phyloP scores from a whole-genome alignment of 2,888 invertebrate species.

The Mimachlamys varia region DNA sequence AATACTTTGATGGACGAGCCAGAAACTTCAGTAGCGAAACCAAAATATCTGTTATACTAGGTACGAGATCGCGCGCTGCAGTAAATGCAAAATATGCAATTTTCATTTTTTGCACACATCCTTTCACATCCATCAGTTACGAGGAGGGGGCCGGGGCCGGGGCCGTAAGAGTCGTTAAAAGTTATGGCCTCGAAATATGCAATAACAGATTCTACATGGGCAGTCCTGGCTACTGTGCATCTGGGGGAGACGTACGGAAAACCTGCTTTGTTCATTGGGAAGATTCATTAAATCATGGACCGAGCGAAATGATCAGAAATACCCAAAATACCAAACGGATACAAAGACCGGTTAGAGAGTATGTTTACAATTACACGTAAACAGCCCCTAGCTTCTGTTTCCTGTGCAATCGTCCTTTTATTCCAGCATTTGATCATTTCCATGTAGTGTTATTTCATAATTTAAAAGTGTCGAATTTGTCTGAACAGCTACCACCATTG shows the following conservation, averaged over 20 bases:
- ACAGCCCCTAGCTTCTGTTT: neutral
- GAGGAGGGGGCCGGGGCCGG: neutral
- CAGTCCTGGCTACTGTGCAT: neutral
- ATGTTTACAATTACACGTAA: neutral
- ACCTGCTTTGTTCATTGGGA: neutral
- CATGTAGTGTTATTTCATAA: neutral
- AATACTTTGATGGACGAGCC: neutral
- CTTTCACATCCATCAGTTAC: neutral
- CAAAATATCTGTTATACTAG: neutral
- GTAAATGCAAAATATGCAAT: neutral
- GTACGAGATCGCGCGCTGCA: neutral
- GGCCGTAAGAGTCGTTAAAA: neutral
- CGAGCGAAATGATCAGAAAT: neutral
- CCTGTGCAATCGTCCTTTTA: neutral
- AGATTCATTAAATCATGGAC: neutral
- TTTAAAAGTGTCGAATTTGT: neutral
- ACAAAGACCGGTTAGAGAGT: neutral
- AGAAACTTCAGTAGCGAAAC: conserved; percentile 8
- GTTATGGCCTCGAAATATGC: neutral
- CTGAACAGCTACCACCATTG: neutral
- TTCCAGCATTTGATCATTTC: neutral
- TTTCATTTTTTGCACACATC: conserved; percentile 32
- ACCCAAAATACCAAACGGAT: neutral
- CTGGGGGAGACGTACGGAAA: neutral
- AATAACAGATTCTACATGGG: neutral